Evolutionary conservation across 2,113 vertebrate species (phyloP).

Genomic region (Mormyrus iriodes): DNA sequence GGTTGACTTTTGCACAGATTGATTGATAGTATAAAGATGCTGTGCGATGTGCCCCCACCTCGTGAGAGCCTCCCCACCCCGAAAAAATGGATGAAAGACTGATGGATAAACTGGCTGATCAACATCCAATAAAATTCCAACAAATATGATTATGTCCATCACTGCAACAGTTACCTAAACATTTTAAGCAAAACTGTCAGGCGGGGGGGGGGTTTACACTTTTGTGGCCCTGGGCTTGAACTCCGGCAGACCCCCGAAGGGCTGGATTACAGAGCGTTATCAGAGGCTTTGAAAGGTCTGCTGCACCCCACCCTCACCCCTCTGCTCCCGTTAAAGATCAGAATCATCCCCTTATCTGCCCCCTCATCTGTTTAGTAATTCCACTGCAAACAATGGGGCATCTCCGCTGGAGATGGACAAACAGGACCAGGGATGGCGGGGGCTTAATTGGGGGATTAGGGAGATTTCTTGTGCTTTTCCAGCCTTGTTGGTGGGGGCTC

Average conservation of each 20-base stretch:
- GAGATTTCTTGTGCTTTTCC: slow-evolving; percentile 69
- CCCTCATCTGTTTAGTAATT: slow-evolving; percentile 59
- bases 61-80: background rate
- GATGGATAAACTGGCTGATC: background rate
- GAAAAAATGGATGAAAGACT: background rate
- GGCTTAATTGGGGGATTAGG: slow-evolving; percentile 57
- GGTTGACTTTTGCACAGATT: background rate
- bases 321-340: background rate
- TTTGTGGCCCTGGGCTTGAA: slow-evolving; percentile 36
- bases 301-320: slow-evolving; percentile 45
- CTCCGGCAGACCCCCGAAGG: slow-evolving; percentile 60
- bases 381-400: slow-evolving; percentile 63
- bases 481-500: slow-evolving; percentile 38
- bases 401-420: slow-evolving; percentile 60
- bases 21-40: background rate
- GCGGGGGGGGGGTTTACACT: background rate
- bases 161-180: background rate
- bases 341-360: slow-evolving; percentile 44
- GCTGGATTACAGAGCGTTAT: slow-evolving; percentile 63
- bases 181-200: background rate
- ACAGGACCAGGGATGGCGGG: slow-evolving; percentile 38
- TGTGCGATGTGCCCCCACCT: background rate
- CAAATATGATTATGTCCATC: background rate
- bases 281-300: slow-evolving; percentile 55
- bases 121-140: background rate